Conservation (phyloP, 2,888 invertebrate species). For the Hyppa rectilinea region DNA sequence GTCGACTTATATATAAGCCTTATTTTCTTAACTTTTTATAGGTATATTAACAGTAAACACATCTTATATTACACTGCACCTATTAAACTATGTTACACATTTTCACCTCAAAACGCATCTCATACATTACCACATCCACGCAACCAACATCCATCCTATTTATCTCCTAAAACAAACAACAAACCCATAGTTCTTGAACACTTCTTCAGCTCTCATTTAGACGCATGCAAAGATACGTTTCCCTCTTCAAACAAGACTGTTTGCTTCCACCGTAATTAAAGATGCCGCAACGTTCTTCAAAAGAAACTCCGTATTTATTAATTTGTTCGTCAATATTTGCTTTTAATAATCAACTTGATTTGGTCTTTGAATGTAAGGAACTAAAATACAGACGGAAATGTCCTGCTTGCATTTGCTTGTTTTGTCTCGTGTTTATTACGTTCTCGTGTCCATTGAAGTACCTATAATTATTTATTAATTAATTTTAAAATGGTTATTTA, state of each 20-base stretch:
- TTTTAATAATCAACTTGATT: constrained; percentile 85
- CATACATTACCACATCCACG: constrained; percentile 59
- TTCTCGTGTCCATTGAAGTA: too few species aligned
- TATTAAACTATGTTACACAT: too few species aligned
- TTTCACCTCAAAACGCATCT: neutral
- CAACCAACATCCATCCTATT: constrained; percentile 72
- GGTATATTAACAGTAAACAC: too few species aligned
- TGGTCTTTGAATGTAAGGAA: constrained; percentile 69
- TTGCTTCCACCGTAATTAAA: constrained; percentile 87
- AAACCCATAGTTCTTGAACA: constrained; percentile 85
- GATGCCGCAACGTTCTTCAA: constrained; percentile 85
- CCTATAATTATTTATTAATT: too few species aligned
- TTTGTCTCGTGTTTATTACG: constrained; percentile 32
- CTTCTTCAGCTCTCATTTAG: constrained; percentile 87
- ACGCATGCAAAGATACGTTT: constrained; percentile 87
- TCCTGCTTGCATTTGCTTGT: constrained; percentile 44
- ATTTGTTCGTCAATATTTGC: constrained; percentile 88
- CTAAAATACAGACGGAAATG: constrained; percentile 45
- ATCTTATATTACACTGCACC: too few species aligned
- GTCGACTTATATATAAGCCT: too few species aligned
- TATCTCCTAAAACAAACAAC: constrained; percentile 80
- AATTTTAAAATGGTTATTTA: too few species aligned
- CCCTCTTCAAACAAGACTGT: constrained; percentile 84
- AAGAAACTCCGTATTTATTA: constrained; percentile 89
- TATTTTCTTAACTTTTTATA: too few species aligned